Evolutionary conservation across 2,888 invertebrate species (phyloP).

Genomic region (Coenonympha glycerion): DNA sequence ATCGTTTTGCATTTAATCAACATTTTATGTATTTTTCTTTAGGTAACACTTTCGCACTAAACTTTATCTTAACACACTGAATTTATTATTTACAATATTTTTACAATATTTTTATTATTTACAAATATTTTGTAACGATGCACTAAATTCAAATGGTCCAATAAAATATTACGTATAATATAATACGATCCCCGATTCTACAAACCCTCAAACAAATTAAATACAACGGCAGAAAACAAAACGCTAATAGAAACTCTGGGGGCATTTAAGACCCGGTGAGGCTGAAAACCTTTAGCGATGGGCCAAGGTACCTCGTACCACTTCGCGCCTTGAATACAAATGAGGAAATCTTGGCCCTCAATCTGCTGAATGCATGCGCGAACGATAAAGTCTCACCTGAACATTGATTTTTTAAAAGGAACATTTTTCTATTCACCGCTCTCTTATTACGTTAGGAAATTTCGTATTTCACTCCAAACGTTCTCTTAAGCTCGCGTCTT

Average conservation of each 20-base stretch:
- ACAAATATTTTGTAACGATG: no score
- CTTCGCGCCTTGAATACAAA: slow-evolving; percentile 55
- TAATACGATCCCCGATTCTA: no score
- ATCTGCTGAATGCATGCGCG: slow-evolving; percentile 53
- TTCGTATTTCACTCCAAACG: slow-evolving; percentile 20
- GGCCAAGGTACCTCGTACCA: slow-evolving; percentile 36
- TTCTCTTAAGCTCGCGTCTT: slow-evolving; percentile 16
- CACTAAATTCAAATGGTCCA: no score
- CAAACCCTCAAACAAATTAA: slow-evolving; percentile 27
- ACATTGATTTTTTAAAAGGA: slow-evolving; percentile 52
- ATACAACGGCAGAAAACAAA: slow-evolving; percentile 29
- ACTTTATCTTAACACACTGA: no score
- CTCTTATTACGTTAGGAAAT: slow-evolving; percentile 24
- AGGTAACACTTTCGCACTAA: no score
- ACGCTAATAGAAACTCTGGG: slow-evolving; percentile 54
- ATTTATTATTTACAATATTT: no score
- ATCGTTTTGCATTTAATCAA: no score
- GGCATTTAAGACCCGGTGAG: slow-evolving; percentile 51
- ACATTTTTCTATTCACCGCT: slow-evolving; percentile 31
- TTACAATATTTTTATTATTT: no score
- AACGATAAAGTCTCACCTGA: slow-evolving; percentile 49
- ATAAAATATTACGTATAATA: neutral
- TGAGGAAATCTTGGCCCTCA: slow-evolving; percentile 61
- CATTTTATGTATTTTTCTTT: no score
- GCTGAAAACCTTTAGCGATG: slow-evolving; percentile 43